Evolutionary conservation across 2,113 vertebrate species (phyloP), one percentile per base, ranked within the genome.

Genomic region (Arvicanthis niloticus): DNA sequence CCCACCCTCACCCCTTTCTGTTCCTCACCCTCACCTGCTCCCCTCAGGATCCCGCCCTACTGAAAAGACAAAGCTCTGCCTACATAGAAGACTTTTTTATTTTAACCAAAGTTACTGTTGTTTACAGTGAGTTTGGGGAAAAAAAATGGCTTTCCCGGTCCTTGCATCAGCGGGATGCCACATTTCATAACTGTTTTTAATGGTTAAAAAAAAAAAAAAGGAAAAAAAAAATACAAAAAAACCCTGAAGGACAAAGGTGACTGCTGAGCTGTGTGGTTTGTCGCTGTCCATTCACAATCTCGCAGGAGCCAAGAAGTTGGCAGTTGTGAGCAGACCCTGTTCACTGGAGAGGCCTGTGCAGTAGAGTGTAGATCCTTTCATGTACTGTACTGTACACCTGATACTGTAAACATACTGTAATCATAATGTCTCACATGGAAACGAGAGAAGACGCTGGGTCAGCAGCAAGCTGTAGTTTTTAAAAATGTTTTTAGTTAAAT

Each of bases 101-200:
- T 99, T 99, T 99, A 99, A 99, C 99, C 99, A 99, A 99, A 99
- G 99, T 99, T 99, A 99, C 99, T 99, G 99, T 99, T 98, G 99
- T 99, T 99, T 99, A 99, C 99, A 99, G 99, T 99, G 99, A 99
- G 99, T 99, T 99, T 99, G 99, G 99, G 99, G 99, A 99, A 99
- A 99, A 98, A 97, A 97, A 96, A 98, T 98, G 98, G 98, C 98
- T 99, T 99, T 99, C 99, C 99, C 98, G 98, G 98, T 99, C 98
- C 98, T 99, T 99, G 98, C 99, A 98, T 98, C 98, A 97, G 98
- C 97, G 98, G 99, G 98, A 97, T 84, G 98, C 98, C 98, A 97
- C 98, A 96, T 99, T 99, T 99, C 98, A 98, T 98, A 99, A 98
- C 98, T 98, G 98, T 98, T 99, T 99, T 99, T 99, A 98, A 99